phyloP scores from a whole-genome alignment of 1,140 invertebrate species.

The Brevipalpus yothersi region DNA sequence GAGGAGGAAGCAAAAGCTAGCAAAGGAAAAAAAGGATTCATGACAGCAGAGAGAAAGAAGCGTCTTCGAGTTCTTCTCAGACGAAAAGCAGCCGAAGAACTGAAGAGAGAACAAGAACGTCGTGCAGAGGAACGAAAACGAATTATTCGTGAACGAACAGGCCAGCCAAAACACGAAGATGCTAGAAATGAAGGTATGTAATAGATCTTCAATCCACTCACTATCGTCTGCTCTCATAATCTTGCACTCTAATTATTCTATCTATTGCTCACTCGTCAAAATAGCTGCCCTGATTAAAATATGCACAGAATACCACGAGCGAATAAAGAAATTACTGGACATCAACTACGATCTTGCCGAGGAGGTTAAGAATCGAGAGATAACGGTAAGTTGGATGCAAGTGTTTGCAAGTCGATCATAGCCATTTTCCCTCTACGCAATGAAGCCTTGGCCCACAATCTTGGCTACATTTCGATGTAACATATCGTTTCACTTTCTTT shows the following conservation, averaged over 20 bases:
- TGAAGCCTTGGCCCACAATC: too few relatives aligned
- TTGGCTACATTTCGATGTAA: too few relatives aligned
- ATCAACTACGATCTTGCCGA: conserved; percentile 98
- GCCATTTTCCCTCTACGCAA: too few relatives aligned
- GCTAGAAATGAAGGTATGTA: conserved; percentile 55
- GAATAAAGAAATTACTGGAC: conserved; percentile 68
- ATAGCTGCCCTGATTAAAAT: conserved; percentile 87
- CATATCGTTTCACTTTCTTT: too few relatives aligned
- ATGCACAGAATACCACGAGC: conserved; percentile 79
- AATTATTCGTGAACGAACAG: conserved; percentile 84
- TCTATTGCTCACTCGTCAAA: neutral
- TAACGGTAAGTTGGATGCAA: neutral
- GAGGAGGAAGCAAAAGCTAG: conserved; percentile 68
- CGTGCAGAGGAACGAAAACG: conserved; percentile 91
- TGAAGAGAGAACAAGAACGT: conserved; percentile 96
- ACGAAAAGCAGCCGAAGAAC: conserved; percentile 97
- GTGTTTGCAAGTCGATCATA: too few relatives aligned
- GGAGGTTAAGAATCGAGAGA: conserved; percentile 31
- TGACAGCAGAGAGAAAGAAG: conserved; percentile 94
- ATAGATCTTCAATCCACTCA: neutral
- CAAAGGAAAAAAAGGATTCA: conserved; percentile 71
- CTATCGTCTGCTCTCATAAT: neutral
- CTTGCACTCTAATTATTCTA: neutral
- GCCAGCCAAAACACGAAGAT: conserved; percentile 63
- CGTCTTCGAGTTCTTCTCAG: conserved; percentile 88